These are phyloP conservation scores for Patella caerulea DNA, from an alignment of 2,888 invertebrate genomes.

Conservation along the genomic window DNA sequence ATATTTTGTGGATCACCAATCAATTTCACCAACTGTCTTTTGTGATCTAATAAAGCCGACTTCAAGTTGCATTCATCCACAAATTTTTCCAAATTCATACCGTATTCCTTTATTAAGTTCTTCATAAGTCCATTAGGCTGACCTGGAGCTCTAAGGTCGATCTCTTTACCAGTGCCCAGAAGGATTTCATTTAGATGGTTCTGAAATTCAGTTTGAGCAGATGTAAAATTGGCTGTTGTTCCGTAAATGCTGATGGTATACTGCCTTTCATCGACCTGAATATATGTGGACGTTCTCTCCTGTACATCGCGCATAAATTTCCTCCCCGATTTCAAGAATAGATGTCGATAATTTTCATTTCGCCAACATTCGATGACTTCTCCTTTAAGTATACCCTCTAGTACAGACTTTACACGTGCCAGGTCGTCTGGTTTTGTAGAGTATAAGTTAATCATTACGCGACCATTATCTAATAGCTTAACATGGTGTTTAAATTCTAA, in stretches of 20 bases:
- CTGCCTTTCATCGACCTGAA: slow-evolving; percentile 40
- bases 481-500: slow-evolving; percentile 15
- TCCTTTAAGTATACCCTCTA: slow-evolving; percentile 43
- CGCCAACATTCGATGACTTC: slow-evolving; percentile 36
- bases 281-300: slow-evolving; percentile 31
- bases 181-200: slow-evolving; percentile 28
- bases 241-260: slow-evolving; percentile 45
- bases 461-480: slow-evolving; percentile 35
- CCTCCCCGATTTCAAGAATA: slow-evolving; percentile 42
- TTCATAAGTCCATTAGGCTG: slow-evolving; percentile 52
- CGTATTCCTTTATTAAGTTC: slow-evolving; percentile 42
- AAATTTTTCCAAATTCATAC: slow-evolving; percentile 38
- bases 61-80: slow-evolving; percentile 29
- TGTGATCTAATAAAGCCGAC: slow-evolving; percentile 37
- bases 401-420: slow-evolving; percentile 29
- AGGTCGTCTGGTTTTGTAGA: slow-evolving; percentile 36
- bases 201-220: slow-evolving; percentile 32
- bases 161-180: not conserved
- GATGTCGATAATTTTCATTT: slow-evolving; percentile 21
- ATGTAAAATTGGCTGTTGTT: slow-evolving; percentile 15
- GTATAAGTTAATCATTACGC: slow-evolving; percentile 38
- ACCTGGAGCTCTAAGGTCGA: slow-evolving; percentile 37
- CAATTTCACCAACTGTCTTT: slow-evolving; percentile 39
- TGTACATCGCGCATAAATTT: slow-evolving; percentile 35
- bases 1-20: slow-evolving; percentile 39